These are phyloP conservation scores for Salticus scenicus DNA, from an alignment of 2,888 invertebrate genomes.

Conservation along the genomic window DNA sequence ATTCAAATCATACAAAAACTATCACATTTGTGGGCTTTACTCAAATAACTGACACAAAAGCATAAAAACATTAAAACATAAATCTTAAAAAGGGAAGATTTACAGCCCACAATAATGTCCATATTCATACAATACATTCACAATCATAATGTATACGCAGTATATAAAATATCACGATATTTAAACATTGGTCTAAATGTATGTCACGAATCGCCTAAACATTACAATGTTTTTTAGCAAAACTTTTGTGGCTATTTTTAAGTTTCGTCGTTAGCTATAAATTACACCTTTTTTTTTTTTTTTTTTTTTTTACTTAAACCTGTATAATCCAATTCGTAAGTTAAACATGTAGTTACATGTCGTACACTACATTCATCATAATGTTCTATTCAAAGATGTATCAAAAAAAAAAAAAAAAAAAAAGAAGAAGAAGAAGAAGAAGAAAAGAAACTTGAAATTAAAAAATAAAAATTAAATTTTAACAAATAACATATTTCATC, in stretches of 20 bases:
- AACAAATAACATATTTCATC: no score
- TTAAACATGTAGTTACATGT: no score
- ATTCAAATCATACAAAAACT: not conserved
- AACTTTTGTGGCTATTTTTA: slow-evolving; percentile 19
- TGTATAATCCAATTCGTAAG: no score
- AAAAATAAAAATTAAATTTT: no score
- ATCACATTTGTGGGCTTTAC: not conserved
- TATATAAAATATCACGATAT: slow-evolving; percentile 67
- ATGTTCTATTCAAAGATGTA: no score
- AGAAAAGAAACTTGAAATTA: no score
- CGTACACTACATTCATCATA: no score
- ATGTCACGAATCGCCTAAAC: slow-evolving; percentile 22
- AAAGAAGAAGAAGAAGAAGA: no score
- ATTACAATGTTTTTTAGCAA: slow-evolving; percentile 1
- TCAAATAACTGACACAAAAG: not conserved
- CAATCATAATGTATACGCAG: slow-evolving; percentile 35
- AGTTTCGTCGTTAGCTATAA: no score
- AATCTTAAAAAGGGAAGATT: not conserved
- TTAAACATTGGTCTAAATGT: slow-evolving; percentile 63
- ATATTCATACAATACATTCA: not conserved
- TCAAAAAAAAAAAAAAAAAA: no score
- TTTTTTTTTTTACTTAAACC: no score
- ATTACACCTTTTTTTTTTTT: no score
- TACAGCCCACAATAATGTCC: not conserved
- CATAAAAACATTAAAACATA: not conserved